phyloP scores from a whole-genome alignment of 2,797 vertebrate species.

The Potorous gilbertii region DNA sequence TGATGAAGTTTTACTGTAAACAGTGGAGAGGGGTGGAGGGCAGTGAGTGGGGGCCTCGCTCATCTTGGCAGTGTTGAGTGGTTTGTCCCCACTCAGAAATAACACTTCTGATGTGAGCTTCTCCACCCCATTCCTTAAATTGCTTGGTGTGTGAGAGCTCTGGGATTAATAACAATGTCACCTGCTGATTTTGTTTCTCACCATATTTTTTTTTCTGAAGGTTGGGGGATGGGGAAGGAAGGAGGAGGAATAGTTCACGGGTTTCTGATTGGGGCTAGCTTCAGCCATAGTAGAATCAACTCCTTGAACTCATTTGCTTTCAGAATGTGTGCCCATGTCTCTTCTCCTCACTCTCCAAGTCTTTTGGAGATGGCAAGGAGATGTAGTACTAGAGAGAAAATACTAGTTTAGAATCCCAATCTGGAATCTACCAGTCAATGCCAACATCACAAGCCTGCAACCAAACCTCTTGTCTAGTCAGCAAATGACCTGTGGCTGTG shows the following conservation, averaged over 20 bases:
- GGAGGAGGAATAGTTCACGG: not conserved
- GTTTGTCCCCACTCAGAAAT: constrained; percentile 61
- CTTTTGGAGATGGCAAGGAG: not conserved
- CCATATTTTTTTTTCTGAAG: not conserved
- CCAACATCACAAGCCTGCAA: not conserved
- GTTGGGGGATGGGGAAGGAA: not conserved
- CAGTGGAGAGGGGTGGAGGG: constrained; percentile 43
- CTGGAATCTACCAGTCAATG: not conserved
- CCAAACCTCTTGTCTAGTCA: not conserved
- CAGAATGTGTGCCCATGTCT: not conserved
- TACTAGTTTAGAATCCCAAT: not conserved
- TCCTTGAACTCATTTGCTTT: not conserved
- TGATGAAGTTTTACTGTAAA: constrained; percentile 79
- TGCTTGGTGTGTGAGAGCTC: constrained; percentile 10
- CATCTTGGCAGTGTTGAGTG: constrained; percentile 30
- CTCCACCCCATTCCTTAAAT: constrained; percentile 44
- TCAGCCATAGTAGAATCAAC: not conserved
- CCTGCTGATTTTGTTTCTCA: constrained; percentile 60
- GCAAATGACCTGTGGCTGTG: not conserved
- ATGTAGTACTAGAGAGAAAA: not conserved
- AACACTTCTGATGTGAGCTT: constrained; percentile 26
- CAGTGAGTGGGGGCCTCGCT: fast-evolving
- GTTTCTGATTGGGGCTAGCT: not conserved
- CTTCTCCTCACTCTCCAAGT: not conserved
- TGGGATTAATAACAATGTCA: constrained; percentile 66